Percentiles rank a stretch among this genome's conserved stretches.
Conservation (phyloP, 2,113 vertebrate species). For the Macrotis lagotis region DNA sequence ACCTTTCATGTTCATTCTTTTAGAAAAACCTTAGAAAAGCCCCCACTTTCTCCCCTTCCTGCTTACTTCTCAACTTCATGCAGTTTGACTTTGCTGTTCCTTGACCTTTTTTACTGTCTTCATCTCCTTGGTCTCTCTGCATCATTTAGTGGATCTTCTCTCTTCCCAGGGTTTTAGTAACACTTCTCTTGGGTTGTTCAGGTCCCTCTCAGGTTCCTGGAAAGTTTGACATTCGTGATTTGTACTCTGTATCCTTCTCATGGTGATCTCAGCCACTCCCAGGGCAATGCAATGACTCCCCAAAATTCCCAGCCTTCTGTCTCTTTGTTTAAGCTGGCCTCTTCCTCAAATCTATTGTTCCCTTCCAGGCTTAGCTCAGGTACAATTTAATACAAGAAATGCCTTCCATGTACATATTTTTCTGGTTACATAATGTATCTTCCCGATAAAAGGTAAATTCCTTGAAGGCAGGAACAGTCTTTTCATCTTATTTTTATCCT, state of each 20-base stretch:
- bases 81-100: neutral
- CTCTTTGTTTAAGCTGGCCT: neutral
- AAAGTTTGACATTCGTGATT: neutral
- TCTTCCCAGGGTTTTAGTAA: neutral
- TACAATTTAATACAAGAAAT: neutral
- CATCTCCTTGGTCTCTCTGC: neutral
- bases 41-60: neutral
- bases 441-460: neutral
- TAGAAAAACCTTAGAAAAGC: neutral
- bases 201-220: neutral
- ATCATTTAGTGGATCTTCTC: neutral
- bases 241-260: neutral
- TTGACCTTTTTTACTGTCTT: too few species aligned
- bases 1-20: neutral
- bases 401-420: neutral
- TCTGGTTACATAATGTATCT: neutral
- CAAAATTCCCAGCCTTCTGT: neutral
- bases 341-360: conserved; percentile 66
- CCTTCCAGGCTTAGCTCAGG: neutral
- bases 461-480: neutral
- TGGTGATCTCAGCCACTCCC: neutral
- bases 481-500: neutral
- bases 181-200: neutral
- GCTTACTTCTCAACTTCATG: neutral
- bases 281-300: neutral